Evolutionary conservation across 2,888 invertebrate genomes (phyloP).

Genomic region (Andrena flavipes): DNA sequence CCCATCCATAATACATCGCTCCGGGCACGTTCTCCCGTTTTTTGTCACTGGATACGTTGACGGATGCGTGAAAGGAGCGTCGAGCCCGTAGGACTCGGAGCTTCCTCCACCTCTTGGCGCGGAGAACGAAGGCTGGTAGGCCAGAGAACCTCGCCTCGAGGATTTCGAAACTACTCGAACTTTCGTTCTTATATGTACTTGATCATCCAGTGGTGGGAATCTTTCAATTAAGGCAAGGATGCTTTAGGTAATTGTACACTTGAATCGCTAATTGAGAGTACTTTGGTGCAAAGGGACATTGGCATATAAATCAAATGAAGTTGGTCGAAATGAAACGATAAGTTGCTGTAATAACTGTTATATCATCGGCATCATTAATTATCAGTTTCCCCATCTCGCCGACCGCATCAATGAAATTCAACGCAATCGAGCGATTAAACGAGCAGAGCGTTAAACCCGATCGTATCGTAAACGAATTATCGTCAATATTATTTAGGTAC

Average conservation of each 20-base stretch:
- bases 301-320: slow-evolving; percentile 4
- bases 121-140: slow-evolving; percentile 20
- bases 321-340: slow-evolving; percentile 29
- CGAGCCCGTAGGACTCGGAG: slow-evolving; percentile 26
- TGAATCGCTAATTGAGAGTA: too few species aligned
- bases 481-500: slow-evolving; percentile 55
- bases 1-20: slow-evolving; percentile 62
- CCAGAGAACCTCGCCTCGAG: background rate
- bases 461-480: slow-evolving; percentile 54
- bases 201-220: background rate
- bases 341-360: slow-evolving; percentile 49
- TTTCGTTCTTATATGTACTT: background rate
- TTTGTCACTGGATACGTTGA: slow-evolving; percentile 65
- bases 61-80: slow-evolving; percentile 52
- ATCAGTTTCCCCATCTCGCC: slow-evolving; percentile 49
- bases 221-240: background rate
- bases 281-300: background rate
- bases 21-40: slow-evolving; percentile 72
- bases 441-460: slow-evolving; percentile 34
- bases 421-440: slow-evolving; percentile 45
- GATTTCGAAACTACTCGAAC: background rate
- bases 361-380: slow-evolving; percentile 56
- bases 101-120: background rate
- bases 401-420: slow-evolving; percentile 58
- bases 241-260: too few species aligned